These are phyloP conservation scores for Drosophila paranaensis DNA, from an alignment of 2,888 invertebrate genomes.

Conservation along the genomic window DNA sequence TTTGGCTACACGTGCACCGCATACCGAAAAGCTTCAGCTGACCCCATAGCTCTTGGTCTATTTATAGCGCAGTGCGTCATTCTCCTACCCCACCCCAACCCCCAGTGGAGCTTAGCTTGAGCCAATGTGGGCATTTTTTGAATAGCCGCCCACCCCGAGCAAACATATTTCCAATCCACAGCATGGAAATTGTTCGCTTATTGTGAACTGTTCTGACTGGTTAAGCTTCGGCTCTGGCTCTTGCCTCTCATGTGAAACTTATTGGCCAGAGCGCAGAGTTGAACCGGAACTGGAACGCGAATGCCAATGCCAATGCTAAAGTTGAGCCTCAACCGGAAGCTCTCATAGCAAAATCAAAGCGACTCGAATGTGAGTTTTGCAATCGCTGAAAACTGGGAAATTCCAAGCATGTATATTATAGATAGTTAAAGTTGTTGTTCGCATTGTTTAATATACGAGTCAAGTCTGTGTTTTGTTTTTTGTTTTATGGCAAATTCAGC, in stretches of 20 bases:
- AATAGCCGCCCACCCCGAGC: conserved; percentile 24
- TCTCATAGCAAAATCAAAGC: neutral
- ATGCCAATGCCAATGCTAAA: neutral
- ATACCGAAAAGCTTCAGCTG: conserved; percentile 53
- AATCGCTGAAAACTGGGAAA: neutral
- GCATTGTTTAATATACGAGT: neutral
- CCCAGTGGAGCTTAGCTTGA: conserved; percentile 24
- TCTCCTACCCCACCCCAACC: conserved; percentile 14
- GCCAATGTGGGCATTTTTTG: conserved; percentile 46
- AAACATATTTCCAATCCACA: conserved; percentile 11
- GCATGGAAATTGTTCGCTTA: conserved; percentile 38
- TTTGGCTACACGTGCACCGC: conserved; percentile 62
- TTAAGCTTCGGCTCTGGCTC: conserved; percentile 27
- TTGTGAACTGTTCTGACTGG: conserved; percentile 11
- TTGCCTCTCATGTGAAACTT: conserved; percentile 56
- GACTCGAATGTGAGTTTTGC: neutral
- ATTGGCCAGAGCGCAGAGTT: conserved; percentile 56
- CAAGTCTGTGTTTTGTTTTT: neutral
- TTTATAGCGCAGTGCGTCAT: conserved; percentile 65
- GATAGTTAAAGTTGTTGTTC: neutral
- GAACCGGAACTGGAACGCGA: neutral
- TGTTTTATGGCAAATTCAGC: neutral
- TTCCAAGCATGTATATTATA: neutral
- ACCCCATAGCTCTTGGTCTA: conserved; percentile 53
- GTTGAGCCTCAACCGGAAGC: neutral